Percentiles rank a stretch among this genome's conserved stretches.
Evolutionary conservation across 2,113 vertebrate species (phyloP).

Genomic region (Oryzias curvinotus): DNA sequence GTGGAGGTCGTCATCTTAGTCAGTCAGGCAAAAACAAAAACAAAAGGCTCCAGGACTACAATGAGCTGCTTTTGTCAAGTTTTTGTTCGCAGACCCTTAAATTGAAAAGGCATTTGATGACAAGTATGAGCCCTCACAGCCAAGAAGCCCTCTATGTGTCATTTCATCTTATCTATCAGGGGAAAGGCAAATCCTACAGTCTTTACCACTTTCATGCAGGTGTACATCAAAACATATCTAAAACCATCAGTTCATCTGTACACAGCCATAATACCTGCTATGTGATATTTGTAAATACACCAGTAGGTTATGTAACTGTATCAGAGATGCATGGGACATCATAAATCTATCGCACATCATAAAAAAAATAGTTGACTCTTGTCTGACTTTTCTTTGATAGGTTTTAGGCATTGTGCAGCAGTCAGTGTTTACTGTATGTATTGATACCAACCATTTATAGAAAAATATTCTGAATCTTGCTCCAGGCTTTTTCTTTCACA

Average conservation of each 20-base stretch:
- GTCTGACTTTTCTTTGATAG: too few relatives aligned
- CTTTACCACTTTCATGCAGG: constrained; percentile 1
- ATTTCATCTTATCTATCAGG: too few relatives aligned
- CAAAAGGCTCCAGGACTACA: constrained; percentile 26
- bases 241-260: constrained; percentile 22
- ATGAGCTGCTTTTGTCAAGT: constrained; percentile 32
- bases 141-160: neutral
- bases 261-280: constrained; percentile 39
- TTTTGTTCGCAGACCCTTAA: constrained; percentile 37
- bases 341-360: too few relatives aligned
- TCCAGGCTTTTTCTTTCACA: too few relatives aligned
- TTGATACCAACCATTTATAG: too few relatives aligned
- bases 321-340: constrained; percentile 8
- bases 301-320: constrained; percentile 39
- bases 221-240: constrained; percentile 18
- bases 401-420: too few relatives aligned
- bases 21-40: constrained; percentile 30
- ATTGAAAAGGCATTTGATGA: constrained; percentile 3
- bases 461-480: too few relatives aligned
- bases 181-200: too few relatives aligned
- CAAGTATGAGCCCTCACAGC: constrained; percentile 2
- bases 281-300: constrained; percentile 62
- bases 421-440: too few relatives aligned
- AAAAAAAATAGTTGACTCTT: too few relatives aligned
- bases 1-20: neutral